phyloP scores from a whole-genome alignment of 2,797 vertebrate species.

The Hirundo rustica region DNA sequence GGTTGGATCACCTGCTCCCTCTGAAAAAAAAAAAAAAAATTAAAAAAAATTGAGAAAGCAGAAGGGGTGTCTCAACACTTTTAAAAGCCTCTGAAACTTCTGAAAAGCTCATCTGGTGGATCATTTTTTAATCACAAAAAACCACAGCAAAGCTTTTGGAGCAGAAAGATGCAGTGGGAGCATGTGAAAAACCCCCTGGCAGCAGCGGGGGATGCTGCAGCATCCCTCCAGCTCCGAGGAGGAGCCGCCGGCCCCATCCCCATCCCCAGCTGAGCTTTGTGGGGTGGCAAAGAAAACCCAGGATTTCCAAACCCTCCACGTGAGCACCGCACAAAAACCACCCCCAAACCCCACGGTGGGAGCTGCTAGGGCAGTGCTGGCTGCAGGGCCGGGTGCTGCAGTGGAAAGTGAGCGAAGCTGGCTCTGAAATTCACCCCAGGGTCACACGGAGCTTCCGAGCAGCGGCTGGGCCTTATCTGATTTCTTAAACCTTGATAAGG shows the following conservation, averaged over 20 bases:
- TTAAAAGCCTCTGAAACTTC: background rate
- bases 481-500: background rate
- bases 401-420: background rate
- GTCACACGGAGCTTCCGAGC: background rate
- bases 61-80: background rate
- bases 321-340: background rate
- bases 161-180: accelerated
- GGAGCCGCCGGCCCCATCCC: background rate
- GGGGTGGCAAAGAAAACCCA: background rate
- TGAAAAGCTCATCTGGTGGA: background rate
- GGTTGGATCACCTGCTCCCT: background rate
- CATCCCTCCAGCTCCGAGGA: background rate
- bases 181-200: background rate
- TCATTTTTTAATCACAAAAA: background rate
- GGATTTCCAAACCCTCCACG: background rate
- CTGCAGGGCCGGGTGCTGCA: background rate
- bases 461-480: background rate
- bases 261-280: accelerated
- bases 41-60: background rate
- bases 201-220: background rate
- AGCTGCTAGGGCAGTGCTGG: accelerated
- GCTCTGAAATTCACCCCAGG: background rate
- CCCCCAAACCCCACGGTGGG: accelerated
- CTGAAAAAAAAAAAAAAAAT: background rate
- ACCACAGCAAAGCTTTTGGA: background rate